Conservation (phyloP, 1,140 invertebrate genomes). For the Asobara japonica region DNA sequence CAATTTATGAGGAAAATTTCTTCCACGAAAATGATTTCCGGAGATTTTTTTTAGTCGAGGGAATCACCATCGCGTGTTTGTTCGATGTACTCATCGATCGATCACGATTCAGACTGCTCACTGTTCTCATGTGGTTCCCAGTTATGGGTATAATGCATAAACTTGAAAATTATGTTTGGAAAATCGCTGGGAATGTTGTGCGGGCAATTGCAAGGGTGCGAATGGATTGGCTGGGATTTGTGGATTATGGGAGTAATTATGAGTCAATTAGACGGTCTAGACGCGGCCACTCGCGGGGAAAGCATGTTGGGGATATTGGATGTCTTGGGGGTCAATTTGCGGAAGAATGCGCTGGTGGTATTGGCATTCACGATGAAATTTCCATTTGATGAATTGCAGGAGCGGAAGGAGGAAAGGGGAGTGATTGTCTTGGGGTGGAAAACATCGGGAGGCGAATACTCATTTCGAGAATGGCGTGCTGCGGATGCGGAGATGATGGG, state of each 20-base stretch:
- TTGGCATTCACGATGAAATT: background rate
- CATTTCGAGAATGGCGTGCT: slow-evolving; percentile 48
- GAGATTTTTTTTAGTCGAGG: too few species aligned
- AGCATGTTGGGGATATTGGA: background rate
- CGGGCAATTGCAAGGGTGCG: background rate
- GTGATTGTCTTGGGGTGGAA: background rate
- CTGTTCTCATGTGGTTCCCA: background rate
- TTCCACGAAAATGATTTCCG: too few species aligned
- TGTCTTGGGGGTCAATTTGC: background rate
- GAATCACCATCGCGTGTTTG: too few species aligned
- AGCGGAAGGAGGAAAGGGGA: background rate
- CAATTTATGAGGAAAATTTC: too few species aligned
- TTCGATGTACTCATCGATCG: slow-evolving; percentile 7
- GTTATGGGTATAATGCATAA: background rate
- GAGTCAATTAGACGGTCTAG: background rate
- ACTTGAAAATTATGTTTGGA: background rate
- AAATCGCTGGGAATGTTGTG: background rate
- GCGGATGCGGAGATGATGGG: slow-evolving; percentile 49
- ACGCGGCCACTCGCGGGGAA: background rate
- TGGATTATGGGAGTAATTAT: background rate
- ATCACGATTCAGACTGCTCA: background rate
- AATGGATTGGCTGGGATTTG: background rate
- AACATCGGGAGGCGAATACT: background rate
- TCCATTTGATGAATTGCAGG: background rate
- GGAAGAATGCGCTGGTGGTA: background rate